Evolutionary conservation across 1,140 invertebrate species (phyloP), one percentile per base, ranked within the genome.

Genomic region (Pseudobourletiella spinata): DNA sequence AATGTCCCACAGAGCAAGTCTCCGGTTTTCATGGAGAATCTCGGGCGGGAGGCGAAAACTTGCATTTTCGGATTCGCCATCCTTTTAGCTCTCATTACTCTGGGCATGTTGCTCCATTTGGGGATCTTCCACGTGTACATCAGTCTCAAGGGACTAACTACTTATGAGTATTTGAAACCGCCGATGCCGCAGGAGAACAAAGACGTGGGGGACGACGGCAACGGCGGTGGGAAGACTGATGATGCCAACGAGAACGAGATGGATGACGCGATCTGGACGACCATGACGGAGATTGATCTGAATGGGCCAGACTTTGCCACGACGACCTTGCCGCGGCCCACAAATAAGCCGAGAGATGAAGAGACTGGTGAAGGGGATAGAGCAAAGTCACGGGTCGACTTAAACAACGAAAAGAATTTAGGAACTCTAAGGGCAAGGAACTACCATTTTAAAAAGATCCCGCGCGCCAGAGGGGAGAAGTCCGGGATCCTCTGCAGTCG

Each of bases 121-220:
- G 88, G 89, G 72, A 86, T 87, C 73, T 93, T 93, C 76, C 89
- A 94, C 75, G 83, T 89, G 44, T 93, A 92, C 75, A 89, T 92
- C 71, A 86, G 85, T 8, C 82, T 84, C 64, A 76, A 90, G 57
- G 89, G 89, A 0, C 76, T 93, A 18, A 92, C 90, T 4, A 95
- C 91, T 0, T 95, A 92, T 74, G 91, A 94, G 73, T 95, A 92
- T 51, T 63, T 70, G 54, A 70, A 67, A 22, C 65, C 67, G 4
- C 46, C 61, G 22, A 35, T 30, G 3, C 54, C 15, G 4, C 15
- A 26, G 29, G 11, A 43, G 14, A 22, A 22, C 11, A 26, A 25
- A 6, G 26, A 35, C 8, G 4, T 14, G 28, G 26, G 20, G 20
- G 15, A 32, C 29, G 20, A n/a, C 4, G 55, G 43, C 1, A 43